These are phyloP conservation scores for Oligia fasciuncula DNA, from an alignment of 2,888 invertebrate genomes.

Conservation along the genomic window DNA sequence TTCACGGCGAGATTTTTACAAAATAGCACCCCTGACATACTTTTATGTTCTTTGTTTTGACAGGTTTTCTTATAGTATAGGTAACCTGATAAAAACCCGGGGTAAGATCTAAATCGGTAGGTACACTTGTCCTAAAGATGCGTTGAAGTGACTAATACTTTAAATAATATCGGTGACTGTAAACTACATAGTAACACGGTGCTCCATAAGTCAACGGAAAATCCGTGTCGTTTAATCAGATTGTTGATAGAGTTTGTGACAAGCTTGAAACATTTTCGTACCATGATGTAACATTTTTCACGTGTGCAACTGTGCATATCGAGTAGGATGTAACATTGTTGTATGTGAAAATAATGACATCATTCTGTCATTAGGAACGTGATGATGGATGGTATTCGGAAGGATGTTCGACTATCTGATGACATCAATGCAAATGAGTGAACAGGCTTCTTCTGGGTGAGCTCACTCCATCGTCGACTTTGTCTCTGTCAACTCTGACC, in stretches of 20 bases:
- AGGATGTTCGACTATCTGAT: constrained; percentile 16
- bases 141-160: not conserved
- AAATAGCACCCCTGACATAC: not conserved
- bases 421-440: constrained; percentile 30
- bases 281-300: constrained; percentile 56
- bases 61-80: not conserved
- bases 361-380: constrained; percentile 40
- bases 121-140: not conserved
- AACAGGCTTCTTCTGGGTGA: too few species aligned
- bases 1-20: too few species aligned
- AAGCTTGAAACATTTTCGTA: constrained; percentile 33
- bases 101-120: not conserved
- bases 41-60: not conserved
- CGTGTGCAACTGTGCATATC: constrained; percentile 29
- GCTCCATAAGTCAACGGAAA: not conserved
- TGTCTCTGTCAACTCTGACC: too few species aligned
- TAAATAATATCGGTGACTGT: constrained; percentile 1
- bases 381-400: constrained; percentile 37
- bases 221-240: constrained; percentile 15
- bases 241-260: constrained; percentile 26
- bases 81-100: not conserved
- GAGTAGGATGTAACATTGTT: constrained; percentile 51
- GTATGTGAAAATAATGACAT: constrained; percentile 62
- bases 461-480: too few species aligned
- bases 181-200: not conserved